Percentiles rank a stretch among this genome's conserved stretches.
Evolutionary conservation across 1,140 invertebrate genomes (phyloP).

Genomic region (Mylabris phalerata): DNA sequence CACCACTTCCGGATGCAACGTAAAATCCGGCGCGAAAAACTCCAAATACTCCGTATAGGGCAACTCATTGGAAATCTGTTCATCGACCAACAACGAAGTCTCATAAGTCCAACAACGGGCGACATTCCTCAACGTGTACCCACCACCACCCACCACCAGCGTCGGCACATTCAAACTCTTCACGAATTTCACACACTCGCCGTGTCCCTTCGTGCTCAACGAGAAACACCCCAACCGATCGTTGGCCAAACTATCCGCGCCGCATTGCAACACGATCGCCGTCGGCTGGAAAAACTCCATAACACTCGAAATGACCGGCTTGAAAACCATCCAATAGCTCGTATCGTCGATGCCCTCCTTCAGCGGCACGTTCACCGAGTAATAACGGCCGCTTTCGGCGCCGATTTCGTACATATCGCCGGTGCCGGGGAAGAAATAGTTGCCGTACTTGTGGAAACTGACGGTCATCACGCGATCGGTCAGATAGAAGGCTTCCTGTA

Average conservation of each 20-base stretch:
- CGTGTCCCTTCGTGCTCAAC: conserved; percentile 85
- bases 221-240: conserved; percentile 89
- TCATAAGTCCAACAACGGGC: conserved; percentile 99
- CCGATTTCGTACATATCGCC: conserved; percentile 98
- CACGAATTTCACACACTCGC: conserved; percentile 95
- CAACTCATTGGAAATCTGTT: conserved; percentile 85
- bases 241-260: conserved; percentile 93
- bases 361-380: conserved; percentile 94
- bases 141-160: conserved; percentile 91
- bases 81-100: conserved; percentile 88
- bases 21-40: conserved; percentile 94
- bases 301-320: conserved; percentile 87
- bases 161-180: conserved; percentile 90
- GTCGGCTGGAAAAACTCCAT: conserved; percentile 97
- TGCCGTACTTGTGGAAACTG: conserved; percentile 98
- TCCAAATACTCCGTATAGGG: conserved; percentile 92
- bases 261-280: conserved; percentile 96
- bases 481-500: conserved; percentile 98
- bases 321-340: conserved; percentile 89
- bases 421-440: conserved; percentile 97
- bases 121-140: conserved; percentile 96
- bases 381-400: conserved; percentile 86
- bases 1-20: conserved; percentile 82
- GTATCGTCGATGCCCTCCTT: conserved; percentile 95
- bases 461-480: conserved; percentile 99